A percentile compares a stretch with the other conserved stretches of the same genome.
These are phyloP conservation scores for Drosophila pseudoananassae DNA, from an alignment of 1,140 invertebrate species.

Conservation along the genomic window DNA sequence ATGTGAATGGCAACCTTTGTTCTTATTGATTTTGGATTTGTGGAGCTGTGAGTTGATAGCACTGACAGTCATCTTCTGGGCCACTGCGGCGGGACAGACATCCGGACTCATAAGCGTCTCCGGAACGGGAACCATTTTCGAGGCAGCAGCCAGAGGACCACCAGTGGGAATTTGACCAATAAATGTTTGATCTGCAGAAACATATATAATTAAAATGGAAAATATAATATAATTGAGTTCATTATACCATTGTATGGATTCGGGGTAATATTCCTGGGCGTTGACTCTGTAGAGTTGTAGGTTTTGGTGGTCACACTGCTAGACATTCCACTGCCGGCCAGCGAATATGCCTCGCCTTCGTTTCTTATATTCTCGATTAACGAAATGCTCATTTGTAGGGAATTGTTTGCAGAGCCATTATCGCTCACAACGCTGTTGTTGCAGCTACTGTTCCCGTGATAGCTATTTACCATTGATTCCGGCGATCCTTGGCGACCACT, in stretches of 20 bases:
- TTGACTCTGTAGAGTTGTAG: constrained; percentile 80
- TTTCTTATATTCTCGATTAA: constrained; percentile 84
- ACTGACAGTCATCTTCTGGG: constrained; percentile 69
- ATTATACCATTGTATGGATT: constrained; percentile 80
- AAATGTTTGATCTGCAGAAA: constrained; percentile 55
- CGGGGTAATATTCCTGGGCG: constrained; percentile 77
- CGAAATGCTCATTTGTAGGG: constrained; percentile 85
- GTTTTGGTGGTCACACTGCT: constrained; percentile 77
- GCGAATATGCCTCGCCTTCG: constrained; percentile 84
- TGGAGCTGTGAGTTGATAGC: constrained; percentile 73
- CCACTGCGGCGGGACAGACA: constrained; percentile 86
- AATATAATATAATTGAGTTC: not conserved
- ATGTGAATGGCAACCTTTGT: constrained; percentile 67
- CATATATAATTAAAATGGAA: not conserved
- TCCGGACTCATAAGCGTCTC: constrained; percentile 94
- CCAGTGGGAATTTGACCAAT: constrained; percentile 56
- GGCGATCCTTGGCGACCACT: constrained; percentile 87
- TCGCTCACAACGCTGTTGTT: constrained; percentile 65
- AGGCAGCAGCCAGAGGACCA: constrained; percentile 90
- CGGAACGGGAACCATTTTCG: constrained; percentile 93
- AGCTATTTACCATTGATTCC: constrained; percentile 89
- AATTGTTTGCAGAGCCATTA: constrained; percentile 79
- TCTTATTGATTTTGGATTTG: constrained; percentile 76
- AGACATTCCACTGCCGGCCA: constrained; percentile 83
- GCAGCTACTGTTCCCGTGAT: constrained; percentile 85